Base-by-base conservation (phyloP, 1,140 invertebrate genomes). In the Anastrepha obliqua region DNA sequence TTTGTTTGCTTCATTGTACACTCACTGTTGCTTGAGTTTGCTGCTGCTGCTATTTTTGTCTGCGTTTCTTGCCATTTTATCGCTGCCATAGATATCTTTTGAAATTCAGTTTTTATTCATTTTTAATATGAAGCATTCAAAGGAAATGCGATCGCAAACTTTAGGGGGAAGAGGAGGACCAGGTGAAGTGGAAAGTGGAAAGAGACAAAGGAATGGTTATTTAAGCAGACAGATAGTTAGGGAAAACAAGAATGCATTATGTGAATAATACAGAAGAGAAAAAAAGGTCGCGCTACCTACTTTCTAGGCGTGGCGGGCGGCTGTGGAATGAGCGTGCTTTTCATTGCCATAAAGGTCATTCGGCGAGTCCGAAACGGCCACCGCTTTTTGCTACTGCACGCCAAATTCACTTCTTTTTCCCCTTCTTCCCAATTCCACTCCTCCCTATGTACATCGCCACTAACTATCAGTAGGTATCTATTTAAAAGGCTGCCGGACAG, bases 51-150 rank as follows among this genome's bases (percentile, higher is more conserved):
- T 39, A 9, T 67, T 67, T 39, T 29, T 55, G 44, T 47, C n/a
- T 6, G 47, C 17, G 44, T 47, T 70, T 70, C 65, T 70, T 70
- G 65, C 65, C 65, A 6, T 81, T 81, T 81, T 81, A 81, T 81
- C 74, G 74, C 74, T 44, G 20, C 17, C 47, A n/a, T 81, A 55
- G 51, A 51, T 81, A 81, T 81, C 47, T 81, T 55, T 81, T 55
- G 47, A 81, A 81, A n/a, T 81, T 55, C 74, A 55, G 74, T 47
- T n/a, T 86, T 86, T 86, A 86, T 86, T 86, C 85, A 86, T 86
- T 86, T 86, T 86, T 86, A 86, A 86, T 86, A 86, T 86, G 85
- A 81, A 81, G 74, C 47, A 81, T 81, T 55, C 47, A 81, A 81
- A 81, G 74, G n/a, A 81, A 81, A 29, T 81, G 51, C 47, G 74